Conservation (phyloP, 2,113 vertebrate species). For the Hemicordylus capensis region DNA sequence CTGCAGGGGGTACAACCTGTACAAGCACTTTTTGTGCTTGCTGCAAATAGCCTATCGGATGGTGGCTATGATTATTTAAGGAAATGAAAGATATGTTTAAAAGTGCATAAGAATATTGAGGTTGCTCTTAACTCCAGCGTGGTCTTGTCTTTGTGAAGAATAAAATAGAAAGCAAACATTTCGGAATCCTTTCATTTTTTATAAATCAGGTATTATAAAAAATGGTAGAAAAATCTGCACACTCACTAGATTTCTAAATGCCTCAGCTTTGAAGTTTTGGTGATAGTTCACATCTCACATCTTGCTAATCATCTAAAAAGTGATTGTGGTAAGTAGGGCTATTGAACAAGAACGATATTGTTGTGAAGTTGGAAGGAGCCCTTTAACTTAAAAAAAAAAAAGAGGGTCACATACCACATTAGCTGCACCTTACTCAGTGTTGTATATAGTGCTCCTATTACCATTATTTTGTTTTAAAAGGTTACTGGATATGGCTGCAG, state of each 20-base stretch:
- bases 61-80: not conserved
- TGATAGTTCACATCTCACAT: not conserved
- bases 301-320: not conserved
- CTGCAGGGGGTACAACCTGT: not conserved
- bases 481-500: conserved; percentile 66
- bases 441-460: conserved; percentile 25
- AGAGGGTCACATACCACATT: conserved; percentile 56
- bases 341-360: conserved; percentile 22
- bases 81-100: not conserved
- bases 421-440: conserved; percentile 42
- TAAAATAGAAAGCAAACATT: not conserved
- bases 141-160: not conserved
- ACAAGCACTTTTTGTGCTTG: not conserved
- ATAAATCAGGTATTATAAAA: not conserved
- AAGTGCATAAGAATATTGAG: not conserved
- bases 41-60: too few species aligned
- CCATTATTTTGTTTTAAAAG: conserved; percentile 49
- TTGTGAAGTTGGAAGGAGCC: not conserved
- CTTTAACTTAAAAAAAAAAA: conserved; percentile 40
- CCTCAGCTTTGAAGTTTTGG: not conserved
- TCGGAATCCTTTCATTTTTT: not conserved
- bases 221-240: not conserved
- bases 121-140: not conserved
- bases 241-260: not conserved
- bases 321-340: not conserved